phyloP scores from a whole-genome alignment of 1,140 invertebrate species.

The Papilio polyxenes region DNA sequence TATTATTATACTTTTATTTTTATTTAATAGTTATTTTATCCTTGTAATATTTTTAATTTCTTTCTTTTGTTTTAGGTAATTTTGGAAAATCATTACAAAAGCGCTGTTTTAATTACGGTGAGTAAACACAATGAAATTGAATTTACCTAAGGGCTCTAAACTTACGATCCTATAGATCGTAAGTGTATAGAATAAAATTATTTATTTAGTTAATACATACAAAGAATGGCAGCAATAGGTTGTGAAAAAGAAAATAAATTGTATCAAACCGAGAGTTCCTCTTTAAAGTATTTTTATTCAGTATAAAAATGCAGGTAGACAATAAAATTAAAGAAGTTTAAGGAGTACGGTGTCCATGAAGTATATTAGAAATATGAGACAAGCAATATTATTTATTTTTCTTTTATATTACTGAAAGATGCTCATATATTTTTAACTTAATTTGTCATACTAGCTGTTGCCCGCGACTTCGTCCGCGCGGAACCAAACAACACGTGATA shows the following conservation, averaged over 20 bases:
- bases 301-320: neutral
- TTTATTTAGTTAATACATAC: neutral
- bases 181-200: neutral
- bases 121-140: neutral
- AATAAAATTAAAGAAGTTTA: constrained; percentile 13
- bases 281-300: neutral
- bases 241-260: neutral
- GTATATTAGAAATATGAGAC: neutral
- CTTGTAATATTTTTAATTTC: neutral
- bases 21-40: too few species aligned
- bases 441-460: too few species aligned
- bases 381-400: neutral
- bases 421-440: too few species aligned
- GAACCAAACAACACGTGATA: too few species aligned
- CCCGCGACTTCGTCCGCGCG: too few species aligned
- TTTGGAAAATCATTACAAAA: neutral
- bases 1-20: too few species aligned
- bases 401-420: too few species aligned
- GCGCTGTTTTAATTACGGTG: neutral
- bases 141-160: too few species aligned
- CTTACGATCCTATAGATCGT: too few species aligned
- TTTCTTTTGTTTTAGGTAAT: neutral
- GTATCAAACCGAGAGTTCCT: neutral
- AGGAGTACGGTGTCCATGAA: neutral
- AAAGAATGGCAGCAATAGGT: neutral